These are phyloP conservation scores for Cynodonichthys magdalenae DNA, from an alignment of 2,797 vertebrate species.

Conservation along the genomic window DNA sequence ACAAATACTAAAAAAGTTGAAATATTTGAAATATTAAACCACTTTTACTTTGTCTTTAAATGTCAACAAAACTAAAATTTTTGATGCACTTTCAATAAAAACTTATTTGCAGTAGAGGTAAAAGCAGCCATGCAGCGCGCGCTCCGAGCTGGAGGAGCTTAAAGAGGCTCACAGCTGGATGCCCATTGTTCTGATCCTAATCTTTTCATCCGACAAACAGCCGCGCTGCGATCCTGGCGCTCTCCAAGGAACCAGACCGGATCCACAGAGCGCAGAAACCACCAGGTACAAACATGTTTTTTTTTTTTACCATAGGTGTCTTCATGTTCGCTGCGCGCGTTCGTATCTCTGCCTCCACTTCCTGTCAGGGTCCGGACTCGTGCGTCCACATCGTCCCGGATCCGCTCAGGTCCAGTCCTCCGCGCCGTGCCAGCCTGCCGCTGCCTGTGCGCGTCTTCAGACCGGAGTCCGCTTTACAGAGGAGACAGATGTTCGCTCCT, in stretches of 20 bases:
- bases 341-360: constrained; percentile 80
- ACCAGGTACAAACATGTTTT: too few species aligned
- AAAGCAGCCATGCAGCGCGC: constrained; percentile 13
- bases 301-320: constrained; percentile 89
- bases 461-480: constrained; percentile 59
- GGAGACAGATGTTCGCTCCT: constrained; percentile 75
- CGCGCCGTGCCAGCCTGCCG: constrained; percentile 70
- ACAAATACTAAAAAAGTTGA: too few species aligned
- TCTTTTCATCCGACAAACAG: constrained; percentile 60
- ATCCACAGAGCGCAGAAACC: constrained; percentile 11
- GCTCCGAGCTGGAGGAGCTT: constrained; percentile 19
- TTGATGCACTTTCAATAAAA: too few species aligned
- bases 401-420: constrained; percentile 28
- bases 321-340: constrained; percentile 88
- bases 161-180: constrained; percentile 61
- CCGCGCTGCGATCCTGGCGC: constrained; percentile 19
- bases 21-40: too few species aligned
- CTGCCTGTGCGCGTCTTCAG: constrained; percentile 47
- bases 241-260: constrained; percentile 42
- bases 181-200: constrained; percentile 61
- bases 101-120: not conserved
- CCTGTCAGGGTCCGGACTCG: constrained; percentile 69
- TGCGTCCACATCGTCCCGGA: constrained; percentile 37
- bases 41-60: too few species aligned
- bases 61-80: too few species aligned